Evolutionary conservation across 2,888 invertebrate genomes (phyloP), one percentile per base, ranked within the genome.

Genomic region (Drosophila multiciliata): DNA sequence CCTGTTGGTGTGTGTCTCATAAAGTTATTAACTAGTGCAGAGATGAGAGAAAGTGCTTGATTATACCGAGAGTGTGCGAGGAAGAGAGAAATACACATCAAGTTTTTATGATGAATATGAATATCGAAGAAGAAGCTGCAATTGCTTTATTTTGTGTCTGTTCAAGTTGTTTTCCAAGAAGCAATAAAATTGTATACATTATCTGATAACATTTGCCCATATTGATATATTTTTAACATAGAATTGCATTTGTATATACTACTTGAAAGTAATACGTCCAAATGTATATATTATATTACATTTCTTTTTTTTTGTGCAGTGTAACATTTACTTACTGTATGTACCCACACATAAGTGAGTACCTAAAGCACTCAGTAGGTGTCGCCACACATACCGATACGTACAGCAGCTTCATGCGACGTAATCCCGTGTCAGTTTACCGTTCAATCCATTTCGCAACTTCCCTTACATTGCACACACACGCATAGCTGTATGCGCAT

Each of bases 21-120:
- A 86, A 88, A 88, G 87, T 78, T 84, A 87, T 80, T 82, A 78
- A 66, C 73, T 67, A 73, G 74, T 76, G 69, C 58, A 75, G 64
- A 32, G 71, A 48, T 65, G 57, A 75, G 78, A 79, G 72, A 71
- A 75, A 77, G 70, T 82, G 76, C 67, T 52, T 50, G 63, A 33
- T 38, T 58, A 60, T 35, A 32, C 15, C 20, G 33, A 57, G 52
- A 35, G 17, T 4, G 42, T 45, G 42, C 17, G 35, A 26, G 12
- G 17, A 9, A 23, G 15, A n/a, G 63, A 23, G 40, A 32, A 40
- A 33, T 58, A 36, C 32, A 4, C 38, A 77, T 63, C 55, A 62
- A 65, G 45, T 62, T 76, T 57, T 69, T 75, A 55, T 52, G 60
- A 75, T 61, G 59, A 69, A 74, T 73, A 36, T 60, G 55, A 48